Evolutionary conservation across 2,888 invertebrate species (phyloP).

Genomic region (Spisula solida): DNA sequence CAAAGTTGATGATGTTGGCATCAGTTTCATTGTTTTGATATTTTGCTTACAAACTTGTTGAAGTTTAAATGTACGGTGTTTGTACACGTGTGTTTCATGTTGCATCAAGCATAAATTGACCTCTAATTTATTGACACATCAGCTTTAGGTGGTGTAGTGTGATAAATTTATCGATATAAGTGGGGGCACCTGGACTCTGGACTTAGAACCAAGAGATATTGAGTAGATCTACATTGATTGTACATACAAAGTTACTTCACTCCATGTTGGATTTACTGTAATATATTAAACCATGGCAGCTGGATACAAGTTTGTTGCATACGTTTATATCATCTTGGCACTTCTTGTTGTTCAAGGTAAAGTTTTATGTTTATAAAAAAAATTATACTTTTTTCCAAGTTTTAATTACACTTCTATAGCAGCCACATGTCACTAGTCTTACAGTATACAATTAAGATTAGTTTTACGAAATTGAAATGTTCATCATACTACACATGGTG

Average conservation of each 20-base stretch:
- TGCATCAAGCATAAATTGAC: slow-evolving; percentile 30
- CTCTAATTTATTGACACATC: slow-evolving; percentile 59
- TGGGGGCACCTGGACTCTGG: slow-evolving; percentile 54
- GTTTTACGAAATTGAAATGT: no score
- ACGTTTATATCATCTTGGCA: slow-evolving; percentile 51
- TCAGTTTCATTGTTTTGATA: not conserved
- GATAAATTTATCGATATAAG: slow-evolving; percentile 49
- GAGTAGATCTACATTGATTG: slow-evolving; percentile 16
- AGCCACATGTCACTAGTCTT: no score
- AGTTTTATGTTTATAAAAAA: slow-evolving; percentile 29
- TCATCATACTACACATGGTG: no score
- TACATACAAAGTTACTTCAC: not conserved
- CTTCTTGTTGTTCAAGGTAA: slow-evolving; percentile 56
- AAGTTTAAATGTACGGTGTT: not conserved
- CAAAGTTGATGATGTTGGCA: slow-evolving; percentile 42
- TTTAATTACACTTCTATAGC: not conserved
- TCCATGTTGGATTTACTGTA: not conserved
- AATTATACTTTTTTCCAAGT: not conserved
- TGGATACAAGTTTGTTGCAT: slow-evolving; percentile 51
- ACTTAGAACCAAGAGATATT: slow-evolving; percentile 49
- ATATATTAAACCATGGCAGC: slow-evolving; percentile 46
- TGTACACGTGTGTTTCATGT: slow-evolving; percentile 10
- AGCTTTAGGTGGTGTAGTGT: slow-evolving; percentile 19
- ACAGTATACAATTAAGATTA: no score
- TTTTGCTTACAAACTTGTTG: not conserved